A percentile compares a stretch with the other conserved stretches of the same genome.
Evolutionary conservation across 2,797 vertebrate species (phyloP).

Genomic region (Antennarius maculatus): DNA sequence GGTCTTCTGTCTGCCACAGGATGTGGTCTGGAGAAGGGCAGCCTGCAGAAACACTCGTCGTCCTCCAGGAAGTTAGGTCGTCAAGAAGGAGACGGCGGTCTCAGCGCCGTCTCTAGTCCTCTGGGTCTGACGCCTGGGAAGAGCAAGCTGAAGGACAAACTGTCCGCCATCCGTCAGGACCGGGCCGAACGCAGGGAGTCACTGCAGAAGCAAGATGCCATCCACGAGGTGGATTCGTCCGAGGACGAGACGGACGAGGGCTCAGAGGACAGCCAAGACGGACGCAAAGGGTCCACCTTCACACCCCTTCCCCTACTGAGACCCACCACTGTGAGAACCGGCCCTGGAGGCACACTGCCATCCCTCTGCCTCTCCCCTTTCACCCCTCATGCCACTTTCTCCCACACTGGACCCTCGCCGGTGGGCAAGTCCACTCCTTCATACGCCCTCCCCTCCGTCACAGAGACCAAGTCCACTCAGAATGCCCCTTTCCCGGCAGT

Average conservation of each 20-base stretch:
- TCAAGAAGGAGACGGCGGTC: conserved; percentile 72
- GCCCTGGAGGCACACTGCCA: conserved; percentile 66
- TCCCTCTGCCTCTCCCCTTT: conserved; percentile 67
- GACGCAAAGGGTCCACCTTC: conserved; percentile 70
- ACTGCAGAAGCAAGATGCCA: conserved; percentile 96
- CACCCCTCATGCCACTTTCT: conserved; percentile 56
- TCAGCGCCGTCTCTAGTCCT: conserved; percentile 41
- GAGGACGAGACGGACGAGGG: conserved; percentile 96
- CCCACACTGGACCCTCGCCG: conserved; percentile 51
- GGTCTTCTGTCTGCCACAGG: conserved; percentile 71
- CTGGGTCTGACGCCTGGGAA: conserved; percentile 76
- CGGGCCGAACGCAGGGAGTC: conserved; percentile 92
- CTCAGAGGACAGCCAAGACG: conserved; percentile 90
- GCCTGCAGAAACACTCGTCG: conserved; percentile 86
- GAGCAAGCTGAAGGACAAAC: conserved; percentile 84
- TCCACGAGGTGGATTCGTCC: conserved; percentile 94
- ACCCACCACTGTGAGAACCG: conserved; percentile 73
- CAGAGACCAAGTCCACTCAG: conserved; percentile 43
- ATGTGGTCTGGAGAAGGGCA: conserved; percentile 86
- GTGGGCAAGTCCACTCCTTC: conserved; percentile 46
- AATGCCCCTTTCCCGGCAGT: conserved; percentile 21
- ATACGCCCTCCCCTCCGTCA: conserved; percentile 24
- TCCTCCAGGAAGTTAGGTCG: conserved; percentile 81
- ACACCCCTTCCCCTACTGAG: conserved; percentile 72
- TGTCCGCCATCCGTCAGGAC: conserved; percentile 91